These are phyloP conservation scores for Clitarchus hookeri DNA, from an alignment of 2,888 invertebrate species.

Conservation along the genomic window DNA sequence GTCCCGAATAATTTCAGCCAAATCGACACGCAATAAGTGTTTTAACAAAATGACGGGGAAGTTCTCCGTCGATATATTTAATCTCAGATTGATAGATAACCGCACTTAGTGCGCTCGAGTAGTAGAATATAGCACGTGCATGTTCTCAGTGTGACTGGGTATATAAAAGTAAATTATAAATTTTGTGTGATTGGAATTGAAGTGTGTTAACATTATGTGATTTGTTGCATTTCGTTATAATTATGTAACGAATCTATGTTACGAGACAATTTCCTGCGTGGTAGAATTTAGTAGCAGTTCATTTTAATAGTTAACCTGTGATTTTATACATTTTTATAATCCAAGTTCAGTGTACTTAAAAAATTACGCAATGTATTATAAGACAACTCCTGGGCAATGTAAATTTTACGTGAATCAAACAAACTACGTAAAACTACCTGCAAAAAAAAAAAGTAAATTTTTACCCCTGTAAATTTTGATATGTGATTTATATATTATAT, in stretches of 20 bases:
- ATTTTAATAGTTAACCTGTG: too few relatives aligned
- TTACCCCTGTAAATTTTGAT: too few relatives aligned
- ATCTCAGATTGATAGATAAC: not conserved
- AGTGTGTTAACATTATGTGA: not conserved
- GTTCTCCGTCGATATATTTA: not conserved
- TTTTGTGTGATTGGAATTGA: not conserved
- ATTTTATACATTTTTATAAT: too few relatives aligned
- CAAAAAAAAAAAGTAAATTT: too few relatives aligned
- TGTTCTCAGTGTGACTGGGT: slow-evolving; percentile 8
- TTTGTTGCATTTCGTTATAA: not conserved
- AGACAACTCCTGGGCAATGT: too few relatives aligned
- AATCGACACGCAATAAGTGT: not conserved
- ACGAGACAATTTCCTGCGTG: not conserved
- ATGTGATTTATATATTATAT: too few relatives aligned
- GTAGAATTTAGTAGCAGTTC: not conserved
- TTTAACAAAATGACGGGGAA: not conserved
- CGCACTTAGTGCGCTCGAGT: not conserved
- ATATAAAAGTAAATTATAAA: slow-evolving; percentile 1
- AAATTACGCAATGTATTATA: too few relatives aligned
- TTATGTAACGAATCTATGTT: not conserved
- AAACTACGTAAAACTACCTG: too few relatives aligned
- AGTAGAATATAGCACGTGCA: not conserved
- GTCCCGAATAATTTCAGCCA: not conserved
- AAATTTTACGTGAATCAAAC: too few relatives aligned
- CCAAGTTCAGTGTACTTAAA: too few relatives aligned